A percentile compares a stretch with the other conserved stretches of the same genome.
Conservation (phyloP, 2,888 invertebrate genomes). For the Serrognathus titanus region DNA sequence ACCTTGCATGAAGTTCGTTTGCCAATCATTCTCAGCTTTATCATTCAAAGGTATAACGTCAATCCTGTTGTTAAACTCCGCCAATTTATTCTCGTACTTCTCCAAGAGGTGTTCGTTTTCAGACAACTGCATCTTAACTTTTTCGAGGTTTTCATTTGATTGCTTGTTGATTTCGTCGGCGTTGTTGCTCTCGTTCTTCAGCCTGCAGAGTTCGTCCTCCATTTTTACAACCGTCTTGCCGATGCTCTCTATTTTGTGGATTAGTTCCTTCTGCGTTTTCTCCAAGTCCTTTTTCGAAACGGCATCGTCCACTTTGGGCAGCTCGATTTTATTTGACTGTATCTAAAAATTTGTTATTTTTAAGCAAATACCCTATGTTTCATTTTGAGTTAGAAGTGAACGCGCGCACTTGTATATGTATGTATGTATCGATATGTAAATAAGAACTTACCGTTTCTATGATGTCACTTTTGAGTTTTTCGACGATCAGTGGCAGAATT, state of each 20-base stretch:
- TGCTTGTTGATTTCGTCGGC: conserved; percentile 49
- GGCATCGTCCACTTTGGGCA: conserved; percentile 15
- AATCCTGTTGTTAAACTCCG: conserved; percentile 48
- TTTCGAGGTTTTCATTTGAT: conserved; percentile 48
- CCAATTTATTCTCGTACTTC: conserved; percentile 57
- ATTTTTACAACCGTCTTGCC: conserved; percentile 30
- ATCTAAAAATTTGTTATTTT: background rate
- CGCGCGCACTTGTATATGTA: no score
- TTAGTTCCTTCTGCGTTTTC: conserved; percentile 10
- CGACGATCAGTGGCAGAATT: conserved; percentile 50
- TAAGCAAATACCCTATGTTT: background rate
- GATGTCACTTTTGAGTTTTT: conserved; percentile 48
- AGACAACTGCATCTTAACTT: conserved; percentile 48
- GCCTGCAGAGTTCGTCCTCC: conserved; percentile 38
- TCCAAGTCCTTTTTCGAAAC: conserved; percentile 17
- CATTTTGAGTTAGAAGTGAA: background rate
- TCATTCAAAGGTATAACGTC: conserved; percentile 25
- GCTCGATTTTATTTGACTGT: conserved; percentile 8
- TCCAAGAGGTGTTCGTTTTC: conserved; percentile 56
- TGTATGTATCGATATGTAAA: no score
- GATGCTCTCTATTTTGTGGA: conserved; percentile 40
- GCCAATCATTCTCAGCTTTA: conserved; percentile 39
- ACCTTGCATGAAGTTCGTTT: conserved; percentile 41
- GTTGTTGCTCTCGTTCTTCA: conserved; percentile 45
- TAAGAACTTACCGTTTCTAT: conserved; percentile 34